A percentile compares a stretch with the other conserved stretches of the same genome.
These are phyloP conservation scores for Trichechus manatus DNA, from an alignment of 2,113 vertebrate genomes.

Conservation along the genomic window DNA sequence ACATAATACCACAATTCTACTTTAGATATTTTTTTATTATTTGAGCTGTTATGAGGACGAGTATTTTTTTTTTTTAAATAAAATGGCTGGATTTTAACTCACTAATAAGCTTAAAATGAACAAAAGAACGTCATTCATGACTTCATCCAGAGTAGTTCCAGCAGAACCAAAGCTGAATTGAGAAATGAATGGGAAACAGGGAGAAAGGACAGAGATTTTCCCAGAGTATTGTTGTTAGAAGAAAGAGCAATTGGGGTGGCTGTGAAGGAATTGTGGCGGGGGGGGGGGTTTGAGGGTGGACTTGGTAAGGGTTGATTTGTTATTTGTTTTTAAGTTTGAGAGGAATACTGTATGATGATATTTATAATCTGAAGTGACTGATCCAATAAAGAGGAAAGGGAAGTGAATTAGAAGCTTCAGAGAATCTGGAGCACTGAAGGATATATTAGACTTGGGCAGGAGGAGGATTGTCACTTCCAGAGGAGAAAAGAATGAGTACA, in stretches of 20 bases:
- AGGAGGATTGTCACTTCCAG: neutral
- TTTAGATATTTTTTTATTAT: constrained; percentile 1
- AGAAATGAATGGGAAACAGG: neutral
- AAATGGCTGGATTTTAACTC: neutral
- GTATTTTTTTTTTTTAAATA: neutral
- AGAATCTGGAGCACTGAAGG: neutral
- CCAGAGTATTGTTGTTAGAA: constrained; percentile 41
- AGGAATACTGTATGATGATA: neutral
- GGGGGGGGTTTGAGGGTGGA: neutral
- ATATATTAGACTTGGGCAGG: neutral
- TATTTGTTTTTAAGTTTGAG: constrained; percentile 51
- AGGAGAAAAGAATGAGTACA: neutral
- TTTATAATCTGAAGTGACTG: constrained; percentile 39
- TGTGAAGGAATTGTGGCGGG: constrained; percentile 29
- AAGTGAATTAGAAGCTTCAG: neutral
- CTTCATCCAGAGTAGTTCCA: neutral
- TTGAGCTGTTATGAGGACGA: neutral
- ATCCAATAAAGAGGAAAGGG: neutral
- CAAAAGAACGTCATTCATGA: neutral
- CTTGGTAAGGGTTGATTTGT: constrained; percentile 27
- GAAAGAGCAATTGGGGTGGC: neutral
- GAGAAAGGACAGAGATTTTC: neutral
- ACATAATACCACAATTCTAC: neutral
- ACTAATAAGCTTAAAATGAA: constrained; percentile 36
- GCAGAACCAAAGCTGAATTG: neutral